Base-by-base conservation (phyloP, 2,797 vertebrate species). In the Melanotaenia pygmaea region DNA sequence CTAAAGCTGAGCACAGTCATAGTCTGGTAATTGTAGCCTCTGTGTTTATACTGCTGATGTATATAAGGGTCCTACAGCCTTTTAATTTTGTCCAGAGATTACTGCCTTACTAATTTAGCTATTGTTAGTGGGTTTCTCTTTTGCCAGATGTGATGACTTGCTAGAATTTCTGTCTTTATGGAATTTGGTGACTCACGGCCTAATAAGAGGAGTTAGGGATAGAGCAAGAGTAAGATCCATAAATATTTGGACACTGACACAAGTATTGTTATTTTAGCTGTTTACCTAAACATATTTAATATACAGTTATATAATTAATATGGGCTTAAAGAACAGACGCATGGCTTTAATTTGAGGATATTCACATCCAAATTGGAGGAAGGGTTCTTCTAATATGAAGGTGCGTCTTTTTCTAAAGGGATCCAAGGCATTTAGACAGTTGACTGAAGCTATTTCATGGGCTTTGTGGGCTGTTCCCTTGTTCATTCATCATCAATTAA, bases 1-100 rank as follows among this genome's bases (percentile, higher is more conserved):
- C 43, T 64, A 76, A 86, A 77, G 40, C 65, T 72, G 65, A 69
- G 61, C 62, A 67, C 26, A 74, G 70, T 65, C 69, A 72, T 75
- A 70, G 83, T 76, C 73, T 76, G 68, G 24, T 87, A 81, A 86
- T 86, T 86, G 67, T 38, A 72, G 72, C 50, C 22, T 67, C 45
- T 76, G 37, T 51, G 62, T 78, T 72, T 64, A 51, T 84, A 54
- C 67, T 71, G 54, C 65, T 83, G 68, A 74, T 72, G 58, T 64
- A 68, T 76, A 68, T 72, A 58, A 70, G 72, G 69, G 67, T 67
- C 53, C 57, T 10, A 3, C 12, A 63, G 20, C 51, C 66, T 66
- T 68, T 76, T 12, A 34, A 26, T 38, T 32, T 24, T 16, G 51
- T 40, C 38, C 73, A 56, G 43, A 64, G 26, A 58, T 77, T 10